Evolutionary conservation across 92 coral and sea anemone genomes (phyloP), one percentile per base, ranked within the genome.

Genomic region (Virgularia gustaviana): DNA sequence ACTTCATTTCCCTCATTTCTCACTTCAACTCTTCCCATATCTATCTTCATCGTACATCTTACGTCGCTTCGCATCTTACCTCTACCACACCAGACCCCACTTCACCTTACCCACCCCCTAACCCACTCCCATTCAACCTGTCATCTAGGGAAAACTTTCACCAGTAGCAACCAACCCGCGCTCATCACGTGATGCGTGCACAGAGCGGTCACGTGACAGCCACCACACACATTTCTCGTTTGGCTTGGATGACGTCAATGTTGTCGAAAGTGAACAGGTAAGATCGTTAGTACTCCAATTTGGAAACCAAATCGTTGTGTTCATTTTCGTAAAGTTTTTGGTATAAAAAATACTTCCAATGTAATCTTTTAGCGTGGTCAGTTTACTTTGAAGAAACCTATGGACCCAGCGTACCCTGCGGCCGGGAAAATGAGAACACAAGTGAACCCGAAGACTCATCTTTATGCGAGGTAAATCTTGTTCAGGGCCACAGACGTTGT

Each of bases 251-350:
- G 72, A 36, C 0, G 82, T 77, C 29, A 79, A 75, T 36, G 77
- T 56, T 43, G 81, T 71, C 45, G 72, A 65, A 45, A 65, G 95
- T 39, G 97, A 90, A 65, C 95, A 90, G 90, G 97, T 90, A 63
- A 24, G 39, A 11, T 19, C 24, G 31, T 27, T 9, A 18, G 22
- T 11, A 10, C 15, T 41, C 2, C 3, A 10, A 6, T 36, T 10
- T 19, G 6, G 33, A 11, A 13, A 28, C 19, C n/a, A 4, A 9
- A 18, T 29, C n/a, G n/a, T n/a, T n/a, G n/a, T 66, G 31, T 16
- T 11, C 36, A 55, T 36, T 32, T 22, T 2, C n/a, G 43, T 59
- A 27, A 12, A 32, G n/a, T n/a, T n/a, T 30, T 36, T 24, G 16
- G 13, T 62, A 20, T 9, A 10, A 1, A 35, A 19, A 28, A 19